Evolutionary conservation across 2,888 invertebrate genomes (phyloP).

Genomic region (Cotesia congregata): DNA sequence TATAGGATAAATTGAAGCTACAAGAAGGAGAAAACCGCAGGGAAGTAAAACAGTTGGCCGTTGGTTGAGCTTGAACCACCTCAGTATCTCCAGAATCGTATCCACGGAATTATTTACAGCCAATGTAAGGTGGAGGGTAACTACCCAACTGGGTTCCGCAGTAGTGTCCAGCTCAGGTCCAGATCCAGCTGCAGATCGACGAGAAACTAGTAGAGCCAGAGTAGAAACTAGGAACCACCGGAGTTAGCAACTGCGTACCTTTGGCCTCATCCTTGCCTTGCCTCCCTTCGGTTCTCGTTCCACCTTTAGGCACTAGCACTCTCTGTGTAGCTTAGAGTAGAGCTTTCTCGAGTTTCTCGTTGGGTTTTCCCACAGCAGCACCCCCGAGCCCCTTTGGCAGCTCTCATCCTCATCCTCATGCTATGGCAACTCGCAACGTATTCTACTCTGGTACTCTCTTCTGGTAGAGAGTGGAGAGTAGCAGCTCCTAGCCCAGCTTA

Average conservation of each 20-base stretch:
- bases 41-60: too few species aligned
- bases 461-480: too few species aligned
- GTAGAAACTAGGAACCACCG: neutral
- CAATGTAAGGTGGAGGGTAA: too few species aligned
- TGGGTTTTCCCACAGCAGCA: conserved; percentile 47
- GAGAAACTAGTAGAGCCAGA: neutral
- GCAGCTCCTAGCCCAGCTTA: conserved; percentile 63
- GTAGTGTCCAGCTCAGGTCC: conserved; percentile 48
- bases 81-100: conserved; percentile 55
- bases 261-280: conserved; percentile 45
- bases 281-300: conserved; percentile 37
- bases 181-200: conserved; percentile 67
- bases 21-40: too few species aligned
- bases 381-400: conserved; percentile 60
- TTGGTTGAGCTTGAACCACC: too few species aligned
- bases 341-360: conserved; percentile 46
- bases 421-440: conserved; percentile 4
- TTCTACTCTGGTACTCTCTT: conserved; percentile 4
- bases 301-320: neutral
- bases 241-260: conserved; percentile 48
- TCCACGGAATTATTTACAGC: conserved; percentile 67
- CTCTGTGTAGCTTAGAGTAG: neutral
- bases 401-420: conserved; percentile 17
- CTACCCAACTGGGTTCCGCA: too few species aligned
- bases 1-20: too few species aligned